A percentile compares a stretch with the other conserved stretches of the same genome.
These are phyloP conservation scores for Achroia grisella DNA, from an alignment of 1,140 invertebrate genomes.

Conservation along the genomic window DNA sequence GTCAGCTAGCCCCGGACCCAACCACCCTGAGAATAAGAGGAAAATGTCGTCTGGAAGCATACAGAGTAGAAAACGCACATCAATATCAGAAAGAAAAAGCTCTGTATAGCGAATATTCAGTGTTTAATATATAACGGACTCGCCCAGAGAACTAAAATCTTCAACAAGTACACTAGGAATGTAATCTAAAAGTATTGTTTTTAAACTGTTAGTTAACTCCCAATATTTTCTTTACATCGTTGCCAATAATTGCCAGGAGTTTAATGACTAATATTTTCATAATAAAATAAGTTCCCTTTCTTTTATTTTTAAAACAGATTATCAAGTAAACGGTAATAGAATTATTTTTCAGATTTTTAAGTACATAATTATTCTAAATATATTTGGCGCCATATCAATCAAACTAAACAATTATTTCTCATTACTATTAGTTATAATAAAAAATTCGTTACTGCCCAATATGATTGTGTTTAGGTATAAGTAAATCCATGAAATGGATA, in stretches of 20 bases:
- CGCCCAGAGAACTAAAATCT: neutral
- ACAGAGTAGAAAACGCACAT: conserved; percentile 62
- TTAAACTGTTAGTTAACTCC: no score
- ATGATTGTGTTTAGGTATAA: conserved; percentile 20
- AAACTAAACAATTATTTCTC: conserved; percentile 1
- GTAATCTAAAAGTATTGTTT: neutral
- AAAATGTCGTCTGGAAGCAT: conserved; percentile 60
- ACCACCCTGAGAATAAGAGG: conserved; percentile 43
- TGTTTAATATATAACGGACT: conserved; percentile 16
- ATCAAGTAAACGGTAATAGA: no score
- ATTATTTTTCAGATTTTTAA: no score
- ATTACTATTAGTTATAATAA: conserved; percentile 9
- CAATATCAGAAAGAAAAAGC: conserved; percentile 65
- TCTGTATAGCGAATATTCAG: conserved; percentile 57
- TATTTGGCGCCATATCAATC: conserved; percentile 30
- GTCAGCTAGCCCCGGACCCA: conserved; percentile 33
- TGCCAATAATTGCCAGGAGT: no score
- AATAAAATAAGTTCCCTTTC: no score
- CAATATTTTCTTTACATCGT: no score
- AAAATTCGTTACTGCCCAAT: conserved; percentile 27
- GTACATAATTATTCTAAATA: no score
- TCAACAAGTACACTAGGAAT: conserved; percentile 1
- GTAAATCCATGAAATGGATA: conserved; percentile 49
- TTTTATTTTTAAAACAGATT: no score
- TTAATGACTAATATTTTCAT: no score